Base-by-base conservation (phyloP, 37 sponge, comb jelly and placozoan genomes). In the Geodia barretti region DNA sequence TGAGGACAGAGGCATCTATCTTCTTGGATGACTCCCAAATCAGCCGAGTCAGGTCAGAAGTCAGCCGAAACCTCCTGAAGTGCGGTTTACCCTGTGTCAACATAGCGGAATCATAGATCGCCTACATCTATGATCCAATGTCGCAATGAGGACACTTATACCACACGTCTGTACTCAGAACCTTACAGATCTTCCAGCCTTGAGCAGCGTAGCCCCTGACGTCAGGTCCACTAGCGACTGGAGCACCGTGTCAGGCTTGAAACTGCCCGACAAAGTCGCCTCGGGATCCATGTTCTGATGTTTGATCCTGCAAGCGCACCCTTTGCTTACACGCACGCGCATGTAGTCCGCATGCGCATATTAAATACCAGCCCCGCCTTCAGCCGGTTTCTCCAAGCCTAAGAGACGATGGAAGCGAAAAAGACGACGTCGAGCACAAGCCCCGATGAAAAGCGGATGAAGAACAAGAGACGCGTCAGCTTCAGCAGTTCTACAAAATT, bases 11-110 rank as follows among this genome's bases (percentile, higher is more conserved):
- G 1, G 91, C 83, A 32, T 93, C 87, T 31, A 74, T 68, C 61
- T 86, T 75, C 43, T 83, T 77, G 39, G 89, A 81, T 14, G 91
- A 88, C 42, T 91, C 86, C 97, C 97, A 96, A 11, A 70, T 84
- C 61, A 96, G 72, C 4, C 92, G 77, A 20, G 82, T 84, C 41
- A 96, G 79, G 60, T 96, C 97, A 62, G 70, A 60, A 59, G 88
- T 72, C 83, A 96, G 70, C 29, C 79, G 58, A 63, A 96, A 96
- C 32, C 69, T 73, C 24, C 96, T 77, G 75, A 93, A 96, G 41
- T 96, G 96, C 9, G 87, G 79, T 25, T 42, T 86, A n/a, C 90
- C 96, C 95, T 94, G 66, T 21, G 79, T 14, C 5, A 47, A 64
- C 65, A 64, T n/a, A n/a, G n/a, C n/a, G n/a, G n/a, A n/a, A n/a